These are phyloP conservation scores for Scomberomorus guttatus DNA, from an alignment of 2,797 vertebrate genomes.

Conservation along the genomic window DNA sequence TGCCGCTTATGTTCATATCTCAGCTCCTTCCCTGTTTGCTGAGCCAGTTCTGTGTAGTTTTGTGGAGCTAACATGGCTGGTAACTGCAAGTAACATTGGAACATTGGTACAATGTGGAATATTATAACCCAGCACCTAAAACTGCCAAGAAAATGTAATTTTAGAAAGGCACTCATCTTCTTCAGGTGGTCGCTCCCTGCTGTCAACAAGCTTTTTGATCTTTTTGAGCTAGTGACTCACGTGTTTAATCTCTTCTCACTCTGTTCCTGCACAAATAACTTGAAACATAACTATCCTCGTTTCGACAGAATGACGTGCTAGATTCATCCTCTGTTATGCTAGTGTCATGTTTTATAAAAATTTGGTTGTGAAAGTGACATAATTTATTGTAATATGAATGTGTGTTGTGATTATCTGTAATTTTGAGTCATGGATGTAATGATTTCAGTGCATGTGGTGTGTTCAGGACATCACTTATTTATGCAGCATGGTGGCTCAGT, in stretches of 20 bases:
- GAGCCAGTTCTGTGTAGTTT: not conserved
- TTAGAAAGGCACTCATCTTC: constrained; percentile 54
- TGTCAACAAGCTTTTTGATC: constrained; percentile 70
- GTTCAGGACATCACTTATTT: too few relatives aligned
- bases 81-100: constrained; percentile 8
- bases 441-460: not conserved
- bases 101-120: not conserved
- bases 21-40: constrained; percentile 5
- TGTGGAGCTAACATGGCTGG: not conserved
- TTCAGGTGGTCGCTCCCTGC: constrained; percentile 47
- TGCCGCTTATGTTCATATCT: constrained; percentile 7
- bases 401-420: not conserved
- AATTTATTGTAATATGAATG: constrained; percentile 12
- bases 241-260: constrained; percentile 62
- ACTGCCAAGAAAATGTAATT: constrained; percentile 59
- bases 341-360: not conserved
- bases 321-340: constrained; percentile 25
- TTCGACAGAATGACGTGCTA: constrained; percentile 46
- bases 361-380: not conserved
- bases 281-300: constrained; percentile 57
- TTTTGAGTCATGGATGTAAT: not conserved
- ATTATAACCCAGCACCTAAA: constrained; percentile 45
- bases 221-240: constrained; percentile 61
- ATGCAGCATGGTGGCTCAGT: too few relatives aligned
- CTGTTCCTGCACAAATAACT: constrained; percentile 50